A percentile compares a stretch with the other conserved stretches of the same genome.
phyloP scores from a whole-genome alignment of 2,888 invertebrate genomes.

The Caenorhabditis wallacei region DNA sequence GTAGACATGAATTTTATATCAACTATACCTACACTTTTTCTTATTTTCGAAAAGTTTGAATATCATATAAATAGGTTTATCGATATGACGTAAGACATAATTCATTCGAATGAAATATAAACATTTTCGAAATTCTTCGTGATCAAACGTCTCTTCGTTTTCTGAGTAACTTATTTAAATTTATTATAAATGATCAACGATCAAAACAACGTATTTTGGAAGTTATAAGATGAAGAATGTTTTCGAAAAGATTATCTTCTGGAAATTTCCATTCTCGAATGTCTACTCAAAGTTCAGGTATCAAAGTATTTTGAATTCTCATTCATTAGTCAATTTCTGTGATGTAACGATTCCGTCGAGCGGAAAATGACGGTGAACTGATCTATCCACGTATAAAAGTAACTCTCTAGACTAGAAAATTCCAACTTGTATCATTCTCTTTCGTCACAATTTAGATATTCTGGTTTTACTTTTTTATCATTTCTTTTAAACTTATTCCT shows the following conservation, averaged over 20 bases:
- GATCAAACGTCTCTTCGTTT: conserved; percentile 22
- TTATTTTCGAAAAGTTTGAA: conserved; percentile 12
- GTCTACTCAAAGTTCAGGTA: background rate
- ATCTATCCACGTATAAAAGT: background rate
- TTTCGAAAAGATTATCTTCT: background rate
- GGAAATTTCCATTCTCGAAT: background rate
- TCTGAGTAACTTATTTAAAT: conserved; percentile 23
- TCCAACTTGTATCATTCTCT: background rate
- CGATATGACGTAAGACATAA: conserved; percentile 22
- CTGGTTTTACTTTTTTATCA: background rate
- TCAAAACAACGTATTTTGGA: conserved; percentile 11
- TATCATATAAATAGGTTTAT: conserved; percentile 2
- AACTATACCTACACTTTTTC: background rate
- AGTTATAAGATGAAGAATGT: background rate
- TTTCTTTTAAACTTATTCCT: too few species aligned
- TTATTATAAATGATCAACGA: conserved; percentile 13
- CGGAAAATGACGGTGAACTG: background rate
- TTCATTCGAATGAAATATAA: conserved; percentile 9
- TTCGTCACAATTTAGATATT: too few species aligned
- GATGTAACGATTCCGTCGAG: conserved; percentile 17
- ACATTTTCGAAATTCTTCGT: conserved; percentile 24
- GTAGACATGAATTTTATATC: background rate
- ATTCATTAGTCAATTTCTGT: background rate
- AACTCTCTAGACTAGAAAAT: background rate
- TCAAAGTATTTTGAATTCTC: conserved; percentile 6